These are phyloP conservation scores for Paramisgurnus dabryanus DNA, from an alignment of 2,113 vertebrate genomes.

Conservation along the genomic window DNA sequence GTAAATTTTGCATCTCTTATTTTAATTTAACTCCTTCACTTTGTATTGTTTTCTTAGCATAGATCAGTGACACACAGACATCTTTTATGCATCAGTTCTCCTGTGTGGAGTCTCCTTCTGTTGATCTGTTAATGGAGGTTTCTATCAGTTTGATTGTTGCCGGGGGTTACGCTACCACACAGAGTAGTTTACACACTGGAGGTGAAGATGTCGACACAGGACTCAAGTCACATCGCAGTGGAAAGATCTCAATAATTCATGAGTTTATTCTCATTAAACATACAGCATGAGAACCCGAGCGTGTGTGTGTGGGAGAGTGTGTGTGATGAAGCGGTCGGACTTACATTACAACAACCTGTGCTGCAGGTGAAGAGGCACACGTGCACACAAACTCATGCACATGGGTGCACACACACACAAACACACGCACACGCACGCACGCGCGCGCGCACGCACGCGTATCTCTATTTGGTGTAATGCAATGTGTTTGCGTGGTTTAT, in stretches of 20 bases:
- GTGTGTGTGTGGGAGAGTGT: background rate
- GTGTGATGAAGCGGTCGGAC: background rate
- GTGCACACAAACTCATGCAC: background rate
- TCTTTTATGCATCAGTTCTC: too few species aligned
- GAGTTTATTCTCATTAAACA: constrained; percentile 70
- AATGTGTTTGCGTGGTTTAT: too few species aligned
- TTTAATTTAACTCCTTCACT: too few species aligned
- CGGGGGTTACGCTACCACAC: background rate
- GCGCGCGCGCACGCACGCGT: too few species aligned
- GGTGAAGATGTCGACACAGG: background rate
- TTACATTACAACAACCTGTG: background rate
- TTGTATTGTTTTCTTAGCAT: too few species aligned
- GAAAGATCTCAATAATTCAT: constrained; percentile 69
- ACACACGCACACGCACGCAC: too few species aligned
- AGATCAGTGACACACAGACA: too few species aligned
- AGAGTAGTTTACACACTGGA: background rate
- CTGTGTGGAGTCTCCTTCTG: too few species aligned
- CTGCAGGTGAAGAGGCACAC: background rate
- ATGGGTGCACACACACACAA: background rate
- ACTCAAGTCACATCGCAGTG: background rate
- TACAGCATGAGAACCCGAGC: constrained; percentile 52
- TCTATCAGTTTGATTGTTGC: background rate
- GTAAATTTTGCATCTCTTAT: too few species aligned
- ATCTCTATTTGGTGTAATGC: too few species aligned
- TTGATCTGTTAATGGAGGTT: too few species aligned